Conservation (phyloP, 1,140 invertebrate species). For the Propsilocerus akamusi region DNA sequence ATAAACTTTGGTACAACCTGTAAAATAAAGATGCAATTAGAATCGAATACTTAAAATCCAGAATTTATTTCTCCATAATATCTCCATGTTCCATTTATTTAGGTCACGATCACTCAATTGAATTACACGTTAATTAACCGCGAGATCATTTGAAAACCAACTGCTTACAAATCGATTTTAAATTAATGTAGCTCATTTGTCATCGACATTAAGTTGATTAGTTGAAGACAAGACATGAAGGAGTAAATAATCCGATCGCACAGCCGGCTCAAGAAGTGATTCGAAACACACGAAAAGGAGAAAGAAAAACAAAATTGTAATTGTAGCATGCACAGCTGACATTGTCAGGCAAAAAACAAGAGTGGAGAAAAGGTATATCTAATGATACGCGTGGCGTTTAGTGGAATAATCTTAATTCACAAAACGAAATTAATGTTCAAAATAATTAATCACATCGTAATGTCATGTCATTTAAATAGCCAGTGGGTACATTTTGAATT, state of each 20-base stretch:
- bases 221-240: neutral
- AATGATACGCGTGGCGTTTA: neutral
- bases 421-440: neutral
- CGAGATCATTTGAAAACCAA: neutral
- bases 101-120: too few relatives aligned
- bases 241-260: neutral
- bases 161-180: neutral
- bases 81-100: too few relatives aligned
- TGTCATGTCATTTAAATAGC: neutral
- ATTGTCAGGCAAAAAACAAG: too few relatives aligned
- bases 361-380: too few relatives aligned
- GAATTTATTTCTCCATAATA: too few relatives aligned
- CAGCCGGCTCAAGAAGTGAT: too few relatives aligned
- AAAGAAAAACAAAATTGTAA: too few relatives aligned
- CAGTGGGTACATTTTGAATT: neutral
- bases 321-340: too few relatives aligned
- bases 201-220: neutral
- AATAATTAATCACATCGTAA: neutral
- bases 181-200: conserved; percentile 3
- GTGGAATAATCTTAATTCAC: conserved; percentile 2
- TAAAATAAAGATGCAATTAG: conserved; percentile 19
- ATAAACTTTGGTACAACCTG: conserved; percentile 95
- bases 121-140: neutral
- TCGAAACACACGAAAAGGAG: too few relatives aligned
- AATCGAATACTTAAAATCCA: too few relatives aligned